These are phyloP conservation scores for Nothoprocta pentlandii DNA, from an alignment of 2,113 vertebrate genomes.

Conservation along the genomic window DNA sequence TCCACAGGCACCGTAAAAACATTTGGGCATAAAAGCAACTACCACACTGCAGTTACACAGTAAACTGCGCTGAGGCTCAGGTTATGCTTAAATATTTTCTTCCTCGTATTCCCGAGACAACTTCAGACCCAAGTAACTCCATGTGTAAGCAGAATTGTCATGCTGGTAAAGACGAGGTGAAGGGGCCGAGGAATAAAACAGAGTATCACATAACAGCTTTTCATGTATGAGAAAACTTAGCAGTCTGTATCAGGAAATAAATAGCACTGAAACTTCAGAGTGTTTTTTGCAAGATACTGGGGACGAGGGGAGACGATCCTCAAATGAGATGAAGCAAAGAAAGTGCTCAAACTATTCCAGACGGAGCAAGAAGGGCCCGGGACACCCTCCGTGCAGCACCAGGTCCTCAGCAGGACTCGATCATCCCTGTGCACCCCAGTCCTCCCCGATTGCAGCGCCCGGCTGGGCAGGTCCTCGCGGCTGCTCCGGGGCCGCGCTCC, in stretches of 20 bases:
- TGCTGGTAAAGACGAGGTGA: background rate
- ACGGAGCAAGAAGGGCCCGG: no score
- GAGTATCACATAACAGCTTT: background rate
- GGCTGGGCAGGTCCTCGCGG: background rate
- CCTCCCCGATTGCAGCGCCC: background rate
- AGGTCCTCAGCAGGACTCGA: no score
- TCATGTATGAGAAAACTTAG: background rate
- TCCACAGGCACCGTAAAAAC: background rate
- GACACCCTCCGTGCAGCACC: no score
- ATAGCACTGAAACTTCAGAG: background rate
- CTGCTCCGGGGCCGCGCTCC: background rate
- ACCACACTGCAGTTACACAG: background rate
- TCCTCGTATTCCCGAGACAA: background rate
- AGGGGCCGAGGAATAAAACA: background rate
- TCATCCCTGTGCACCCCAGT: background rate
- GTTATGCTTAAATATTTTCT: background rate
- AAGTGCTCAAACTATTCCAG: background rate
- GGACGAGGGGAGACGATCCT: background rate
- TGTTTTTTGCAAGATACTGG: background rate
- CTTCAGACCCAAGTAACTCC: background rate
- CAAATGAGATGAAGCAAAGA: background rate
- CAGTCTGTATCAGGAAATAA: background rate
- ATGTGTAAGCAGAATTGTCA: background rate
- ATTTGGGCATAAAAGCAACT: background rate
- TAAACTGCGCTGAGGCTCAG: background rate